phyloP scores from a whole-genome alignment of 2,888 invertebrate genomes.

The Drepanosiphum platanoidis region DNA sequence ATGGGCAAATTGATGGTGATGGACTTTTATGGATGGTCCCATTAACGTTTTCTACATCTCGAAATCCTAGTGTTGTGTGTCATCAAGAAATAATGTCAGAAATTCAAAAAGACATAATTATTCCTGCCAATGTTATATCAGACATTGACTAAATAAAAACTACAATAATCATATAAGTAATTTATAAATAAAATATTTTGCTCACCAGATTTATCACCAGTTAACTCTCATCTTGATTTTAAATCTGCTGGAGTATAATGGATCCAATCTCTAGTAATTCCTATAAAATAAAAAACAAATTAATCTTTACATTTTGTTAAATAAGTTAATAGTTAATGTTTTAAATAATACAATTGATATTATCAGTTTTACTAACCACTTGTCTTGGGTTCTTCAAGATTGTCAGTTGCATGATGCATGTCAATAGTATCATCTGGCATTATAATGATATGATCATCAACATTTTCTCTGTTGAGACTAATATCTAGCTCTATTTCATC shows the following conservation, averaged over 20 bases:
- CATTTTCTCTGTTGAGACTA: no score
- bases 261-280: slow-evolving; percentile 5
- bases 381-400: no score
- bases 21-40: slow-evolving; percentile 89
- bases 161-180: no score
- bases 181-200: not conserved
- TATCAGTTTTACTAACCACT: no score
- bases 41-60: slow-evolving; percentile 81
- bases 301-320: no score
- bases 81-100: slow-evolving; percentile 73
- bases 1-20: slow-evolving; percentile 66
- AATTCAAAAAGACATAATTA: slow-evolving; percentile 74
- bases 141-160: no score
- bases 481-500: no score
- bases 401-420: no score
- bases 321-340: no score
- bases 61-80: slow-evolving; percentile 74
- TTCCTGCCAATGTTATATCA: slow-evolving; percentile 74
- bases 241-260: slow-evolving; percentile 16
- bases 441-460: no score
- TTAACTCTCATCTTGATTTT: slow-evolving; percentile 6
- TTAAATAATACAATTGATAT: no score
- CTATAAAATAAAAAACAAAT: not conserved
- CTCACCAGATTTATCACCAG: slow-evolving; percentile 1
- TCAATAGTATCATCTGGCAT: no score